Conservation (phyloP, 1,140 invertebrate species). For the Macrobrachium rosenbergii region DNA sequence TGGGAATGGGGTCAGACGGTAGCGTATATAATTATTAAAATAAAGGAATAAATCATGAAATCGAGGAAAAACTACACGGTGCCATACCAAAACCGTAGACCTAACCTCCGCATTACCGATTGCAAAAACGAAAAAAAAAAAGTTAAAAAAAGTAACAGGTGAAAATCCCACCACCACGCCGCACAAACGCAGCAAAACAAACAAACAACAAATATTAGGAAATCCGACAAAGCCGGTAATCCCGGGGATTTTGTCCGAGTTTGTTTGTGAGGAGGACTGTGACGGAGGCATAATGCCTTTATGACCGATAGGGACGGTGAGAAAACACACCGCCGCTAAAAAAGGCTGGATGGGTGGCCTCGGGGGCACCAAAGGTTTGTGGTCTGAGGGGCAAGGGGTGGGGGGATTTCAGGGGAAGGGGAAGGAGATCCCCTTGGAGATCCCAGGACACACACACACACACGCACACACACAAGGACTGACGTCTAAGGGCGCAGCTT, state of each 20-base stretch:
- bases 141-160: neutral
- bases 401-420: neutral
- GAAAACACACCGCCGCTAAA: constrained; percentile 23
- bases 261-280: neutral
- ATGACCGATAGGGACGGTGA: constrained; percentile 36
- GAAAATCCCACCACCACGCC: neutral
- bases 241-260: neutral
- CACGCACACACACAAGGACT: too few species aligned
- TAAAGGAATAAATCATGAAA: too few species aligned
- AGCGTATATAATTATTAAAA: too few species aligned
- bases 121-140: constrained; percentile 19
- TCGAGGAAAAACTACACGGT: neutral
- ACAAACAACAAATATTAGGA: constrained; percentile 12
- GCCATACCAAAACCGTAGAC: neutral
- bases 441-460: too few species aligned
- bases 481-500: too few species aligned
- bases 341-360: neutral
- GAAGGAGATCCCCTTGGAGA: neutral
- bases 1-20: too few species aligned
- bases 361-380: neutral
- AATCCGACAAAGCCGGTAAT: constrained; percentile 4
- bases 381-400: neutral
- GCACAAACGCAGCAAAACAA: neutral
- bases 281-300: constrained; percentile 43
- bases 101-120: neutral